Percentiles rank a stretch among this genome's conserved stretches.
Conservation (phyloP, 2,797 vertebrate species). For the Ctenopoma multispine region DNA sequence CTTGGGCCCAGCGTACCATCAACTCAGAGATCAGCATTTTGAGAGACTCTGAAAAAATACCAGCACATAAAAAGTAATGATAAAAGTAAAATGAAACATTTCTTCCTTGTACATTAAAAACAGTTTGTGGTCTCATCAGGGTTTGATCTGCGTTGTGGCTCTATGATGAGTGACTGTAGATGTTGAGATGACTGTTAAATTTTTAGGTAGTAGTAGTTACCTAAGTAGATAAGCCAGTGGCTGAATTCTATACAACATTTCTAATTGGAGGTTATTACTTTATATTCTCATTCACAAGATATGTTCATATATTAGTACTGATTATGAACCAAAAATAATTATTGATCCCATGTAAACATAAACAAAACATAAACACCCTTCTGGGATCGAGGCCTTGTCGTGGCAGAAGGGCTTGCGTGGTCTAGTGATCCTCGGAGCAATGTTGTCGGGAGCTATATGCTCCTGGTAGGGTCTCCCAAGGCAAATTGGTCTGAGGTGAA, state of each 20-base stretch:
- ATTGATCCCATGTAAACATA: neutral
- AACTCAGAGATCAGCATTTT: slow-evolving; percentile 91
- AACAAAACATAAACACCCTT: too few relatives aligned
- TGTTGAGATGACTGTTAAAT: neutral
- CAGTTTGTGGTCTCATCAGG: neutral
- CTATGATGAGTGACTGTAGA: neutral
- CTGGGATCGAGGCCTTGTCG: too few relatives aligned
- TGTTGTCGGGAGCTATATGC: too few relatives aligned
- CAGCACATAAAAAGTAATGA: slow-evolving; percentile 11
- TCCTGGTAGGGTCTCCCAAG: too few relatives aligned
- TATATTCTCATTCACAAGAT: neutral
- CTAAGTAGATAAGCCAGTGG: neutral
- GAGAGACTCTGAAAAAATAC: slow-evolving; percentile 84
- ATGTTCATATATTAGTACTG: neutral
- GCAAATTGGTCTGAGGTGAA: too few relatives aligned
- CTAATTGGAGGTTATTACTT: neutral
- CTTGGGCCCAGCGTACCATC: slow-evolving; percentile 93
- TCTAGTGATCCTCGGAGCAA: too few relatives aligned
- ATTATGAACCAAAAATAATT: neutral
- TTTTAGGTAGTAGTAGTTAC: neutral
- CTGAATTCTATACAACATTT: neutral
- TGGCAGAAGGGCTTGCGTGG: too few relatives aligned
- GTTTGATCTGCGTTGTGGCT: neutral
- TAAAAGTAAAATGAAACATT: neutral
- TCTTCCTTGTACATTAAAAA: neutral